phyloP scores from a whole-genome alignment of 1,140 invertebrate species.

The Drosophila equinoxialis region DNA sequence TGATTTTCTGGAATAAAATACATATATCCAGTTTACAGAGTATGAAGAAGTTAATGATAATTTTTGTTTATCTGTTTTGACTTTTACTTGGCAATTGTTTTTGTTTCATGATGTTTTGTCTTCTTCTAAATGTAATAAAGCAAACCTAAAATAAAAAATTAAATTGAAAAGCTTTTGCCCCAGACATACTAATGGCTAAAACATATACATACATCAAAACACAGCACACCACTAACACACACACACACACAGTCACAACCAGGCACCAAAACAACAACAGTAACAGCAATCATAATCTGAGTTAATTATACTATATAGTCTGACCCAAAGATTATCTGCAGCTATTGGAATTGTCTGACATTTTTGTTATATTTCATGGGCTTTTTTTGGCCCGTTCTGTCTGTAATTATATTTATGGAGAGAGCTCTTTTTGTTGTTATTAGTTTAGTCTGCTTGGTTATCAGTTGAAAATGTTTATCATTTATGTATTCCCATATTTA shows the following conservation, averaged over 20 bases:
- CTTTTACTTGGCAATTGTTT: slow-evolving; percentile 2
- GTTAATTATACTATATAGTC: slow-evolving; percentile 21
- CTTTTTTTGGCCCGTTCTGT: slow-evolving; percentile 1
- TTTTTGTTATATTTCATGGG: neutral
- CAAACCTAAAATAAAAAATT: slow-evolving; percentile 4
- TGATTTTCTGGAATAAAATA: too few species aligned
- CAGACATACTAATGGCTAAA: slow-evolving; percentile 13
- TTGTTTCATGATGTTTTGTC: neutral
- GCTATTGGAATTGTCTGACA: slow-evolving; percentile 11
- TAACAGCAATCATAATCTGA: slow-evolving; percentile 11
- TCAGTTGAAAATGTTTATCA: slow-evolving; percentile 5
- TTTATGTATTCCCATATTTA: slow-evolving; percentile 2
- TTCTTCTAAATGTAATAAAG: slow-evolving; percentile 12
- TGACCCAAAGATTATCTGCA: slow-evolving; percentile 9
- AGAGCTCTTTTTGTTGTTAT: neutral
- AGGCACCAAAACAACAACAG: neutral
- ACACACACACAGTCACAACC: neutral
- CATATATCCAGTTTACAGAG: neutral
- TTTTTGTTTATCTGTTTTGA: neutral
- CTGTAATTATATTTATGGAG: slow-evolving; percentile 4
- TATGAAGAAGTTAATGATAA: neutral
- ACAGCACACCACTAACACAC: neutral
- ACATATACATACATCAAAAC: neutral
- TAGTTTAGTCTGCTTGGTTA: neutral
- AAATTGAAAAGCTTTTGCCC: slow-evolving; percentile 10